Conservation (phyloP, 1,140 invertebrate genomes). For the Cydia pomonella region DNA sequence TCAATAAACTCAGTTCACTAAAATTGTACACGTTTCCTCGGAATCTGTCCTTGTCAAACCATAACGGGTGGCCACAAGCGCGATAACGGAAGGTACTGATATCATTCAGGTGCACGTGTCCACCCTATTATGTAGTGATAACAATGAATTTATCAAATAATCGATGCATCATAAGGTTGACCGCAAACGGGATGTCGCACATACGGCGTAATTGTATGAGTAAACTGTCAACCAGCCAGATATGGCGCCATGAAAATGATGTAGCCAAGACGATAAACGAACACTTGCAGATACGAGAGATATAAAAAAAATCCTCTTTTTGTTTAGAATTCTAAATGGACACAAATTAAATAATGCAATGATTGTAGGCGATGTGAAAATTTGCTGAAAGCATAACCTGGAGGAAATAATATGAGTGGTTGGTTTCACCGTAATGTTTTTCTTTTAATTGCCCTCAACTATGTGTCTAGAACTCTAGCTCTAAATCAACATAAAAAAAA, state of each 20-base stretch:
- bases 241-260: not conserved
- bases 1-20: not conserved
- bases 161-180: conserved; percentile 30
- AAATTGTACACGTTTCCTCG: not conserved
- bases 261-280: not conserved
- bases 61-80: conserved; percentile 13
- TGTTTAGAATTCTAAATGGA: too few relatives aligned
- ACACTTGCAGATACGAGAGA: too few relatives aligned
- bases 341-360: too few relatives aligned
- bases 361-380: too few relatives aligned
- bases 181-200: conserved; percentile 1
- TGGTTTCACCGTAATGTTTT: too few relatives aligned
- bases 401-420: too few relatives aligned
- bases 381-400: too few relatives aligned
- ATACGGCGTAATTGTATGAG: conserved; percentile 2
- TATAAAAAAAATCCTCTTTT: too few relatives aligned
- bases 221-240: not conserved
- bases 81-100: conserved; percentile 18
- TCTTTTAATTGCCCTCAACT: too few relatives aligned
- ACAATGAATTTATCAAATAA: conserved; percentile 33
- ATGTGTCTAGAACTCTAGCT: too few relatives aligned
- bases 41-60: conserved; percentile 26
- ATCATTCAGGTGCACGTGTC: conserved; percentile 24
- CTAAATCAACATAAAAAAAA: not conserved
- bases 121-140: conserved; percentile 32